phyloP scores from a whole-genome alignment of 2,888 invertebrate species.

The Ectropis crepuscularia region DNA sequence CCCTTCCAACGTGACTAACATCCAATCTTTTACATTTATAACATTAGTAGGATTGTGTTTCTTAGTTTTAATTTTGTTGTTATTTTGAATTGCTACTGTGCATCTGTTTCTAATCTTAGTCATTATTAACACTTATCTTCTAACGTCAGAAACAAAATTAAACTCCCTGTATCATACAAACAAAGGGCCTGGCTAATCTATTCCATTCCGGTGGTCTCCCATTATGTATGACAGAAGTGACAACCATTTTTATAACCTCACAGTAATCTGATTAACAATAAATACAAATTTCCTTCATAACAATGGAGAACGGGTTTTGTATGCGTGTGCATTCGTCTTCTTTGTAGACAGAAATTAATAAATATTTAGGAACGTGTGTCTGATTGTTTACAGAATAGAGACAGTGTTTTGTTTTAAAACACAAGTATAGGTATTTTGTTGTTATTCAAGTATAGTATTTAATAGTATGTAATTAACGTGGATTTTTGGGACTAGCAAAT shows the following conservation, averaged over 20 bases:
- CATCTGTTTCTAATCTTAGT: conserved; percentile 6
- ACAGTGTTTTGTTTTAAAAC: too few species aligned
- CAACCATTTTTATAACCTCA: conserved; percentile 57
- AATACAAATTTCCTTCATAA: conserved; percentile 49
- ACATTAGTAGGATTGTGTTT: background rate
- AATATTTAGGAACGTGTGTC: conserved; percentile 8
- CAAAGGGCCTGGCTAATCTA: conserved; percentile 48
- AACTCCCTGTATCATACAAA: conserved; percentile 45
- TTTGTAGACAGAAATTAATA: conserved; percentile 22
- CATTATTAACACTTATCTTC: conserved; percentile 19
- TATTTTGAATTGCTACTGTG: background rate
- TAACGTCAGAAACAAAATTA: conserved; percentile 43
- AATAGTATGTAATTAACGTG: too few species aligned
- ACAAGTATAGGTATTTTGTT: too few species aligned
- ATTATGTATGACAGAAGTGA: conserved; percentile 55
- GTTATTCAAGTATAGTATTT: too few species aligned
- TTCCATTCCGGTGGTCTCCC: conserved; percentile 58
- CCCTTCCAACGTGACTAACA: too few species aligned
- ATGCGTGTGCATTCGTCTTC: conserved; percentile 31
- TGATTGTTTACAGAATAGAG: background rate
- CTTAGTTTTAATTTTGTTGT: background rate
- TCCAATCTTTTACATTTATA: too few species aligned
- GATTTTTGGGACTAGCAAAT: too few species aligned
- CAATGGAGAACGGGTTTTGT: conserved; percentile 25
- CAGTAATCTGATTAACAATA: conserved; percentile 65